Evolutionary conservation across 2,113 vertebrate genomes (phyloP).

Genomic region (Cinclus mexicanus): DNA sequence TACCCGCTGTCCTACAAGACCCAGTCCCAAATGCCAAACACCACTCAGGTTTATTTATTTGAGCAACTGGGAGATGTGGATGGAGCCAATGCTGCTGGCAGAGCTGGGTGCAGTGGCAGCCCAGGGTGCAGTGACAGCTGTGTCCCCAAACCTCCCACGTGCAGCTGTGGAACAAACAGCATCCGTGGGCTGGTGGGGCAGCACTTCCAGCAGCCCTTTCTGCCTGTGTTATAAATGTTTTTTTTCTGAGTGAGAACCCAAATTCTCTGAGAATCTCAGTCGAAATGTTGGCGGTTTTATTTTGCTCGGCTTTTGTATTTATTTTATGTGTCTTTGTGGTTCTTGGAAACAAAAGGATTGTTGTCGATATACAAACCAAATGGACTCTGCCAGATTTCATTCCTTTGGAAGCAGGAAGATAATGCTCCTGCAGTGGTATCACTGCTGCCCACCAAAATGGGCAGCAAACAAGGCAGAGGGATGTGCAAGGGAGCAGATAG

Average conservation of each 20-base stretch:
- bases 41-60: background rate
- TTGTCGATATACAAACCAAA: slow-evolving; percentile 4
- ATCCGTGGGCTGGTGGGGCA: background rate
- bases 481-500: background rate
- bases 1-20: background rate
- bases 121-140: background rate
- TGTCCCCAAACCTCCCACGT: background rate
- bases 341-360: background rate
- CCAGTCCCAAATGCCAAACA: background rate
- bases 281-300: background rate
- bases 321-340: background rate
- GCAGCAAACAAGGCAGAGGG: background rate
- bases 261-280: background rate
- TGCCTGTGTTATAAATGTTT: background rate
- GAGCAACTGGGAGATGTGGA: background rate
- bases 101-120: background rate
- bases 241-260: background rate
- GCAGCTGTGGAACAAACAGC: background rate
- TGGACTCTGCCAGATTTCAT: background rate
- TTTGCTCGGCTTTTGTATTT: background rate
- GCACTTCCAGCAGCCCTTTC: background rate
- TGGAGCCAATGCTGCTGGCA: background rate
- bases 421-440: background rate
- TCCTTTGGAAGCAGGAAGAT: background rate
- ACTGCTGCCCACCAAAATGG: background rate